Evolutionary conservation across 1,140 invertebrate species (phyloP).

Genomic region (Zaprionus nigranus): DNA sequence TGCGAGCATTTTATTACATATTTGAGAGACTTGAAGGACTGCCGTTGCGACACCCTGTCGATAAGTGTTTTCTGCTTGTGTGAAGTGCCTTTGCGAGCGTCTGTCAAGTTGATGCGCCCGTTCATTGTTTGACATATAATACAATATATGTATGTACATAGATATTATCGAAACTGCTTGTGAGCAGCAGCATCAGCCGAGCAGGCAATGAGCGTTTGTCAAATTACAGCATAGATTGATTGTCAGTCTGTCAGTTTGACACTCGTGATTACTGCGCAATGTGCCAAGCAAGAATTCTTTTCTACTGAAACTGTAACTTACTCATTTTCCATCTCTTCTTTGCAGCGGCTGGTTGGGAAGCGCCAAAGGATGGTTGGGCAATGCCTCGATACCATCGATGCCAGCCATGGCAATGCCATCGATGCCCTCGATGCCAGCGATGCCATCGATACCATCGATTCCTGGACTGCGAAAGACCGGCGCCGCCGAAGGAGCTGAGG

Average conservation of each 20-base stretch:
- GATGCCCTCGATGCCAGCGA: conserved; percentile 84
- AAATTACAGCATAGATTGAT: conserved; percentile 72
- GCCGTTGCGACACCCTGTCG: conserved; percentile 41
- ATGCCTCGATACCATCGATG: conserved; percentile 80
- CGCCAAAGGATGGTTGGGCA: conserved; percentile 91
- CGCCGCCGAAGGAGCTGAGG: conserved; percentile 78
- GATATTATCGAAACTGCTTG: conserved; percentile 54
- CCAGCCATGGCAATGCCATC: conserved; percentile 84
- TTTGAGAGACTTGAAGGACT: not conserved
- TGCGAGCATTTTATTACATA: not conserved
- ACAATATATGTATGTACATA: conserved; percentile 25
- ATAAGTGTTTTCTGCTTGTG: conserved; percentile 21
- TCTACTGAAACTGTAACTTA: conserved; percentile 16
- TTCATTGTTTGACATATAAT: conserved; percentile 58
- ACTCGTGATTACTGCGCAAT: conserved; percentile 25
- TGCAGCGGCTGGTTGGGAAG: conserved; percentile 90
- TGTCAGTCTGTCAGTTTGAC: conserved; percentile 61
- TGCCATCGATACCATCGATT: conserved; percentile 85
- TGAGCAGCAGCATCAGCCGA: conserved; percentile 3
- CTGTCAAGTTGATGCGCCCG: conserved; percentile 58
- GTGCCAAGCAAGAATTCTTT: conserved; percentile 11
- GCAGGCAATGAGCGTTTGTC: conserved; percentile 43
- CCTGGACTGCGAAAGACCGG: conserved; percentile 88
- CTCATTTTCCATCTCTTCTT: conserved; percentile 15
- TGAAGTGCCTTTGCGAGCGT: conserved; percentile 32